Percentiles rank a stretch among this genome's conserved stretches.
Evolutionary conservation across 1,140 invertebrate species (phyloP).

Genomic region (Drosophila sulfurigaster): DNA sequence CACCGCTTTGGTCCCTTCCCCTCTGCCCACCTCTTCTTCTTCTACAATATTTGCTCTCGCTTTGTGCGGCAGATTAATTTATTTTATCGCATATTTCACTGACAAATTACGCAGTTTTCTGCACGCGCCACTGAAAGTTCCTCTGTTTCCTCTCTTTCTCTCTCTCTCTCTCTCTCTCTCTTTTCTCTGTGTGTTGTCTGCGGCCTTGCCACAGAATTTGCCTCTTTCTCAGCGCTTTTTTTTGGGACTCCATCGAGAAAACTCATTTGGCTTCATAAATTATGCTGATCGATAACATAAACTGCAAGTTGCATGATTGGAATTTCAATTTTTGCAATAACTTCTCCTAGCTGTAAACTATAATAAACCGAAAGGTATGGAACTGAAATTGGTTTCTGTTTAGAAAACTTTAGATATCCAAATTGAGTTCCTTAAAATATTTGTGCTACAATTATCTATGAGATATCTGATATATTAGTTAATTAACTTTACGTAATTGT

Average conservation of each 20-base stretch:
- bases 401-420: too few relatives aligned
- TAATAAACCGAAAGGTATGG: background rate
- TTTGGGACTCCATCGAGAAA: slow-evolving; percentile 13
- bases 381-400: too few relatives aligned
- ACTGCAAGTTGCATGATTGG: slow-evolving; percentile 39
- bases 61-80: slow-evolving; percentile 72
- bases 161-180: background rate
- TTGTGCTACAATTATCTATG: too few relatives aligned
- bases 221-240: background rate
- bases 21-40: background rate
- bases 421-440: too few relatives aligned
- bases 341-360: background rate
- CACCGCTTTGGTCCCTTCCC: background rate
- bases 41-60: background rate
- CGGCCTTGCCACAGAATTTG: slow-evolving; percentile 1
- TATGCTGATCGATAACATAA: slow-evolving; percentile 62
- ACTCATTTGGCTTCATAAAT: slow-evolving; percentile 58
- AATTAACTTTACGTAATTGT: too few relatives aligned
- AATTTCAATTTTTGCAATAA: slow-evolving; percentile 10
- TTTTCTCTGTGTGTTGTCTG: background rate
- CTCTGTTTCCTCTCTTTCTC: background rate
- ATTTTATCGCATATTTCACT: slow-evolving; percentile 71
- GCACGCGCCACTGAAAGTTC: background rate
- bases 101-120: slow-evolving; percentile 54
- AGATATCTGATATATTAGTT: too few relatives aligned